A percentile compares a stretch with the other conserved stretches of the same genome.
These are phyloP conservation scores for Drosophila nr. perissopoda DNA, from an alignment of 2,888 invertebrate species.

Conservation along the genomic window DNA sequence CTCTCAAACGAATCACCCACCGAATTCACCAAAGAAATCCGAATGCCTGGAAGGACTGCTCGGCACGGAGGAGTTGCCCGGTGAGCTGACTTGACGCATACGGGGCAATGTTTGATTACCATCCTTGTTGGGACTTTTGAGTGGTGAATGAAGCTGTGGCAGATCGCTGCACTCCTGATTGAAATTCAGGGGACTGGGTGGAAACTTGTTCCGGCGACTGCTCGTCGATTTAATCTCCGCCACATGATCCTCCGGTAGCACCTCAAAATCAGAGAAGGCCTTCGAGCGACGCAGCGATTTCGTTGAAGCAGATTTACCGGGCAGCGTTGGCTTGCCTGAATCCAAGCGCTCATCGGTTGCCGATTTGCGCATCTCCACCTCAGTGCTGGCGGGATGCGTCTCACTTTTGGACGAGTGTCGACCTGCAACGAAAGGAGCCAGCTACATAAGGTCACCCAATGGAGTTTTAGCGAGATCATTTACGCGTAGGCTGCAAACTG, in stretches of 20 bases:
- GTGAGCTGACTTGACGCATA: constrained; percentile 87
- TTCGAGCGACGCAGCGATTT: constrained; percentile 79
- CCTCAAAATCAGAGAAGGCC: constrained; percentile 82
- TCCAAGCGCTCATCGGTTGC: constrained; percentile 66
- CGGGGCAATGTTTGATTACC: constrained; percentile 79
- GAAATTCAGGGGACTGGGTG: constrained; percentile 83
- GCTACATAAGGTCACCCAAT: not conserved
- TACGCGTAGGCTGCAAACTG: constrained; percentile 63
- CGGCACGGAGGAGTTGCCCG: constrained; percentile 87
- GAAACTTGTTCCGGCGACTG: constrained; percentile 76
- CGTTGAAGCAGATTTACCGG: constrained; percentile 75
- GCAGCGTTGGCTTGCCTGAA: constrained; percentile 50
- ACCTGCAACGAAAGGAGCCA: constrained; percentile 56
- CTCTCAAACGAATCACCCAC: constrained; percentile 84
- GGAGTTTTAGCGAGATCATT: constrained; percentile 5
- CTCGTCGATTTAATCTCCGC: constrained; percentile 77
- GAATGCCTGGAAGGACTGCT: constrained; percentile 89
- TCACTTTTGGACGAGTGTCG: constrained; percentile 84
- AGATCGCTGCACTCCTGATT: constrained; percentile 83
- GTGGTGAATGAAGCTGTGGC: constrained; percentile 83
- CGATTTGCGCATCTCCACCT: constrained; percentile 72
- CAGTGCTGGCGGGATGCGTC: constrained; percentile 69
- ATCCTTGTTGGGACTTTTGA: constrained; percentile 82
- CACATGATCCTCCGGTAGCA: constrained; percentile 83
- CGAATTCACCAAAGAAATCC: constrained; percentile 89